A percentile compares a stretch with the other conserved stretches of the same genome.
Conservation (phyloP, 1,140 invertebrate genomes). For the Caenorhabditis elegans region WBcel235 BX284606.5:5603001-5603500, state of each 20-base stretch:
- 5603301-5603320: too few species aligned
- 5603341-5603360: too few species aligned
- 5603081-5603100: too few species aligned
- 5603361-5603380: neutral
- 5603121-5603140: too few species aligned
- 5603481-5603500: slow-evolving; percentile 13
- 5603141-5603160: neutral
- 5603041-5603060: too few species aligned
- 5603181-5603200: neutral
- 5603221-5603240: neutral
- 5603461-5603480: slow-evolving; percentile 19
- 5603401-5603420: slow-evolving; percentile 22
- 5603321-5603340: too few species aligned
- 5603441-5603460: neutral
- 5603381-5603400: slow-evolving; percentile 21
- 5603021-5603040: too few species aligned
- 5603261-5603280: neutral
- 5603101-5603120: too few species aligned
- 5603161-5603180: neutral
- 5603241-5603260: neutral
- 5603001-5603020: too few species aligned
- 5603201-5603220: neutral
- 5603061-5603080: too few species aligned
- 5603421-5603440: slow-evolving; percentile 16
- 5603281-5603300: too few species aligned